A percentile compares a stretch with the other conserved stretches of the same genome.
Evolutionary conservation across 2,113 vertebrate genomes (phyloP).

Genomic region (Osmerus eperlanus): DNA sequence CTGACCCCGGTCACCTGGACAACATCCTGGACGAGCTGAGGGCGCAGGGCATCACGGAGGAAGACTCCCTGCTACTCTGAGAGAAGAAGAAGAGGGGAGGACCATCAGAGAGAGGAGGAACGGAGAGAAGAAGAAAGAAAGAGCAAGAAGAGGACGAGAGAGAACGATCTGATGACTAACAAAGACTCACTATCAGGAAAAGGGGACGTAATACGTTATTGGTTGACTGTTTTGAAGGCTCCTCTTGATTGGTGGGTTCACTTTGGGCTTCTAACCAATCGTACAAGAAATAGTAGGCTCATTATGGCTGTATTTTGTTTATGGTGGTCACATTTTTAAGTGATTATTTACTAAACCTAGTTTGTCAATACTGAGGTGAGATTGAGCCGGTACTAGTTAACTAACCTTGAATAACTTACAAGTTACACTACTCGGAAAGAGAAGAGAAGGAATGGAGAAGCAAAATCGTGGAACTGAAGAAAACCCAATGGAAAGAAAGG

Average conservation of each 20-base stretch:
- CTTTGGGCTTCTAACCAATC: neutral
- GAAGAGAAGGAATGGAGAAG: constrained; percentile 18
- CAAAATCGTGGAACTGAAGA: constrained; percentile 19
- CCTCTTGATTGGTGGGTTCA: neutral
- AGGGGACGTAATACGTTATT: neutral
- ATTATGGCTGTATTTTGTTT: too few relatives aligned
- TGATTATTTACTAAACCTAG: constrained; percentile 3
- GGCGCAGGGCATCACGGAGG: constrained; percentile 90
- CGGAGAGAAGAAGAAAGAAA: neutral
- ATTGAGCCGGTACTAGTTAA: constrained; percentile 41
- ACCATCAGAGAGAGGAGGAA: neutral
- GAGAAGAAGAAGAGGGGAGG: constrained; percentile 35
- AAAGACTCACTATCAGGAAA: neutral
- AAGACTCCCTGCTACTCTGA: constrained; percentile 31
- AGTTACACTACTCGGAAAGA: constrained; percentile 52
- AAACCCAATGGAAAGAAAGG: constrained; percentile 33
- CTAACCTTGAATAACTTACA: constrained; percentile 17
- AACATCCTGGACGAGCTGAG: constrained; percentile 84
- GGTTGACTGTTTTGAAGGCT: neutral
- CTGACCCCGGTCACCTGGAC: constrained; percentile 78
- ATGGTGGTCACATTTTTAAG: too few relatives aligned
- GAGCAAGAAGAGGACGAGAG: neutral
- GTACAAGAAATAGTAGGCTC: neutral
- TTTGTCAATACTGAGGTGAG: constrained; percentile 41
- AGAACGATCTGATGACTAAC: neutral